A percentile compares a stretch with the other conserved stretches of the same genome.
Conservation (phyloP, 2,113 vertebrate species). For the Strix aluco region DNA sequence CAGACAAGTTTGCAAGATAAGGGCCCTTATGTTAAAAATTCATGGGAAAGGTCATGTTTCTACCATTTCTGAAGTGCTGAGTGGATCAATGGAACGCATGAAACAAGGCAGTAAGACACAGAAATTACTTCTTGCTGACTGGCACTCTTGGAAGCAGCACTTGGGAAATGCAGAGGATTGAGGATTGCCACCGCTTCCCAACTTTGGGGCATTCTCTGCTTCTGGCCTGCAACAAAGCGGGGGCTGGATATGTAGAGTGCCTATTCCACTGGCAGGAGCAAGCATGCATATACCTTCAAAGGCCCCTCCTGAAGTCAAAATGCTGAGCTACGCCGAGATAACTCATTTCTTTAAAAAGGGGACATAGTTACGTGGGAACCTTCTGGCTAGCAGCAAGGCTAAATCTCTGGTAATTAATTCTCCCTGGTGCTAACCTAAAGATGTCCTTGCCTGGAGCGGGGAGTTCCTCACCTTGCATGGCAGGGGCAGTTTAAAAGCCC, state of each 20-base stretch:
- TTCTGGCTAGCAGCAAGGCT: neutral
- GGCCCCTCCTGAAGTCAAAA: neutral
- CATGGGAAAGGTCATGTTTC: slow-evolving; percentile 43
- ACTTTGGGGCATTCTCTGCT: neutral
- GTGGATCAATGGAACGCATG: neutral
- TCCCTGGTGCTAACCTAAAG: neutral
- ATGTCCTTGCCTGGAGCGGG: neutral
- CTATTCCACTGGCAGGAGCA: neutral
- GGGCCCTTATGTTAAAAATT: slow-evolving; percentile 49
- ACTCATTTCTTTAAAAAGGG: neutral
- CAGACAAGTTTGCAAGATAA: slow-evolving; percentile 11
- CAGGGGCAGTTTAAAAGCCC: neutral
- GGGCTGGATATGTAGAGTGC: neutral
- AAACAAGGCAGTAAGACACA: slow-evolving; percentile 4
- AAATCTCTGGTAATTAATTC: neutral
- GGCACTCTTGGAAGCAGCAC: neutral
- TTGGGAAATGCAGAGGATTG: neutral
- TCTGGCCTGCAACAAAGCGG: rapidly evolving
- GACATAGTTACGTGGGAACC: neutral
- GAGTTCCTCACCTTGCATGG: neutral
- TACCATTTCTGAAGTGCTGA: slow-evolving; percentile 35
- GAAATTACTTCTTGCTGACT: neutral
- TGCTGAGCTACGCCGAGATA: neutral
- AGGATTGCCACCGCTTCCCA: neutral
- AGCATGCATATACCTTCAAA: neutral